Evolutionary conservation across 2,797 vertebrate genomes (phyloP).

Genomic region (Epinephelus awoara): DNA sequence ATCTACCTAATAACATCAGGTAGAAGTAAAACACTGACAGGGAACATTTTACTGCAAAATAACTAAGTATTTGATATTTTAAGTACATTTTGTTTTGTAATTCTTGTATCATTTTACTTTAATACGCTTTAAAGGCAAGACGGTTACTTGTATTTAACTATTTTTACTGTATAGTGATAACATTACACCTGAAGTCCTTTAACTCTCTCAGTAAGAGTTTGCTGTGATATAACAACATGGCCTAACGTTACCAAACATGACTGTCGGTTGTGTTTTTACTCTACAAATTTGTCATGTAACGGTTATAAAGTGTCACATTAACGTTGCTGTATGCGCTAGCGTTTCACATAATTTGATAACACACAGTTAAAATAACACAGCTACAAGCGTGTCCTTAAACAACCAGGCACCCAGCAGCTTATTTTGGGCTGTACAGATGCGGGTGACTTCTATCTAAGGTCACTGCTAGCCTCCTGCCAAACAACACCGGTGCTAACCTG

Average conservation of each 20-base stretch:
- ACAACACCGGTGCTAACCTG: background rate
- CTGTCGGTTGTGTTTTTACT: background rate
- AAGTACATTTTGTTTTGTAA: background rate
- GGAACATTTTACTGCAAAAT: no score
- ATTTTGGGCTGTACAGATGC: background rate
- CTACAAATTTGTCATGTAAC: background rate
- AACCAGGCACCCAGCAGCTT: fast-evolving
- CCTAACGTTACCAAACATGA: background rate
- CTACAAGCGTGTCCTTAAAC: fast-evolving
- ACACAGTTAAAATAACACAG: fast-evolving
- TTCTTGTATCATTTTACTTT: background rate
- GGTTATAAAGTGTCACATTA: background rate
- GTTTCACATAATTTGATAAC: background rate
- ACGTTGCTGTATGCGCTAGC: fast-evolving
- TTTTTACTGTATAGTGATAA: background rate
- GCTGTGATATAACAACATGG: background rate
- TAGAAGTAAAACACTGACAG: no score
- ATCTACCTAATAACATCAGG: background rate
- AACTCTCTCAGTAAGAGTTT: background rate
- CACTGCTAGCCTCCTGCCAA: constrained; percentile 30
- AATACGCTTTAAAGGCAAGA: background rate
- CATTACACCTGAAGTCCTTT: background rate
- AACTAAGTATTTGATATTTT: no score
- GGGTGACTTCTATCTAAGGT: constrained; percentile 66
- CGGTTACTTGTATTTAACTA: background rate